These are phyloP conservation scores for Nudaria mundana DNA, from an alignment of 2,888 invertebrate genomes.

Conservation along the genomic window DNA sequence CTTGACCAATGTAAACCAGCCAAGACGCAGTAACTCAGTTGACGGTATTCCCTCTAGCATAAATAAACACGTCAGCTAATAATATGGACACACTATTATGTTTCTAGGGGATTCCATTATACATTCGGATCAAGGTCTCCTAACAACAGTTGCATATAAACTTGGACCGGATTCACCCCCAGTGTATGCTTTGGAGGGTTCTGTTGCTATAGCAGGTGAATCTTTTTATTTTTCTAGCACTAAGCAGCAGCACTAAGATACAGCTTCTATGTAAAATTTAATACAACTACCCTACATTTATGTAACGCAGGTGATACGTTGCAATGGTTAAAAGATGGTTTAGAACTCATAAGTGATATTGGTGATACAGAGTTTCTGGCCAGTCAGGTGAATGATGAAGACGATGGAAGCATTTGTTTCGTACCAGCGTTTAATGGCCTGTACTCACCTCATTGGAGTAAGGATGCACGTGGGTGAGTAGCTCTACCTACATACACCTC, in stretches of 20 bases:
- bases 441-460: slow-evolving; percentile 98
- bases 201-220: slow-evolving; percentile 90
- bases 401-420: slow-evolving; percentile 92
- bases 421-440: slow-evolving; percentile 99
- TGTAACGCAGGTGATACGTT: slow-evolving; percentile 85
- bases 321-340: slow-evolving; percentile 93
- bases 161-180: slow-evolving; percentile 88
- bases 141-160: slow-evolving; percentile 96
- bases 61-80: no score
- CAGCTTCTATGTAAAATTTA: no score
- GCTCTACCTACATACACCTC: background rate
- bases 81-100: no score
- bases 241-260: background rate
- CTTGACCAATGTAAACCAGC: no score
- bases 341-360: slow-evolving; percentile 86
- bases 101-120: slow-evolving; percentile 85
- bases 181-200: slow-evolving; percentile 95
- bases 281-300: no score
- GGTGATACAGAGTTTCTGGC: slow-evolving; percentile 83
- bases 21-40: no score
- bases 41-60: no score
- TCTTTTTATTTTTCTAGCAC: background rate
- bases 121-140: slow-evolving; percentile 91
- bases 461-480: slow-evolving; percentile 89
- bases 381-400: slow-evolving; percentile 53